A percentile compares a stretch with the other conserved stretches of the same genome.
Evolutionary conservation across 1,140 invertebrate species (phyloP).

Genomic region (Drosophila subobscura): DNA sequence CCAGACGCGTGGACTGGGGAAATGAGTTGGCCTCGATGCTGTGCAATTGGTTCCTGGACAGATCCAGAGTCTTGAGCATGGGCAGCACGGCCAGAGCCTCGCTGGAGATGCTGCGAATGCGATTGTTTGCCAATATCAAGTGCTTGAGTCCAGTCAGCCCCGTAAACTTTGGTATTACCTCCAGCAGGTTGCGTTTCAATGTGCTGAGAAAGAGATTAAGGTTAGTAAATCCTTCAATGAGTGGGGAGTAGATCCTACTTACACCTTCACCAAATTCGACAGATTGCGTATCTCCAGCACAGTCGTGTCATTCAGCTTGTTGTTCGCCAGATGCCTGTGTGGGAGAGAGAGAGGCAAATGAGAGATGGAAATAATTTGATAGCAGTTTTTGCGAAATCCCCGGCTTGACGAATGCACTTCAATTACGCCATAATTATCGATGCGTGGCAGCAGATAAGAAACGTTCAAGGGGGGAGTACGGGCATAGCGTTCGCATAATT

Average conservation of each 20-base stretch:
- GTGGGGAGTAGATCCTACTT: conserved; percentile 15
- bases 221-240: neutral
- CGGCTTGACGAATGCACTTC: conserved; percentile 37
- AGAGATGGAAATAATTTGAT: conserved; percentile 21
- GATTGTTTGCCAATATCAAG: conserved; percentile 87
- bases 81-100: conserved; percentile 87
- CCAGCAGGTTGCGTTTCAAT: conserved; percentile 75
- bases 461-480: neutral
- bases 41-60: conserved; percentile 87
- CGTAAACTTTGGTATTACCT: conserved; percentile 73
- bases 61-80: conserved; percentile 85
- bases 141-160: conserved; percentile 82
- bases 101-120: conserved; percentile 86
- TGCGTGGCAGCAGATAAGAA: conserved; percentile 54
- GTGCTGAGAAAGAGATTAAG: conserved; percentile 35
- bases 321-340: conserved; percentile 84
- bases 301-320: conserved; percentile 85
- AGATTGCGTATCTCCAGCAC: conserved; percentile 84
- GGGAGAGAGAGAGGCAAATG: conserved; percentile 49
- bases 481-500: conserved; percentile 59
- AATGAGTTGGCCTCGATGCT: conserved; percentile 85
- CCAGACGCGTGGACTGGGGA: conserved; percentile 83
- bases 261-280: conserved; percentile 80
- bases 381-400: conserved; percentile 46
- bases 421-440: conserved; percentile 67